Percentiles rank a stretch among this genome's conserved stretches.
Conservation (phyloP, 2,113 vertebrate genomes). For the Pelvicachromis taeniatus region DNA sequence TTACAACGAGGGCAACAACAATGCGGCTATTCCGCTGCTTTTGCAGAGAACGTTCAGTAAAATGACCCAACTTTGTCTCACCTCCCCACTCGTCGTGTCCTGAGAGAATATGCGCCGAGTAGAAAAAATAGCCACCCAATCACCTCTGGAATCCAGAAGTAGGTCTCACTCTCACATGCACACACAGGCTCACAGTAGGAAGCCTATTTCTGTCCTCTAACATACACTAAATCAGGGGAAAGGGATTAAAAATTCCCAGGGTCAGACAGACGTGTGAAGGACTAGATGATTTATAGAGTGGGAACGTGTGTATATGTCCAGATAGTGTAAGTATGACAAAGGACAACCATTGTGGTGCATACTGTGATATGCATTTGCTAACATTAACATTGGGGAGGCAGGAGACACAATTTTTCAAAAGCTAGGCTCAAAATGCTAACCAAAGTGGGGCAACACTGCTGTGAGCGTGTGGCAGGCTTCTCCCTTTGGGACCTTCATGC, state of each 20-base stretch:
- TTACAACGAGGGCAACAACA: background rate
- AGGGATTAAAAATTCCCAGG: slow-evolving; percentile 18
- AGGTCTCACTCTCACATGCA: slow-evolving; percentile 22
- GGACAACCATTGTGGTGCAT: background rate
- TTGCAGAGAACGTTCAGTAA: background rate
- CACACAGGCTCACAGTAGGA: background rate
- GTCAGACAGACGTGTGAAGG: slow-evolving; percentile 3
- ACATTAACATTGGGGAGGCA: background rate
- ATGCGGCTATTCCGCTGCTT: background rate
- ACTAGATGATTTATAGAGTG: background rate
- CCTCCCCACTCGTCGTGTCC: background rate
- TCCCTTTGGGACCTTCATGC: rapidly evolving
- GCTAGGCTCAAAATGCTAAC: background rate
- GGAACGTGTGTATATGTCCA: background rate
- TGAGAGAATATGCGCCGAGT: background rate
- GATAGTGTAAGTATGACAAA: background rate
- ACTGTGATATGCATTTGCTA: background rate
- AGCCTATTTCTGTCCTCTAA: slow-evolving; percentile 22
- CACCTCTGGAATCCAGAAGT: slow-evolving; percentile 34
- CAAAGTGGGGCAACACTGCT: background rate
- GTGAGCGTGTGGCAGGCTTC: background rate
- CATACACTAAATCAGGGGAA: slow-evolving; percentile 18
- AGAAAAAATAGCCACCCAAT: slow-evolving; percentile 34
- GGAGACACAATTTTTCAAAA: background rate
- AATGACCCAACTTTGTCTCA: background rate